Percentiles rank a stretch among this genome's conserved stretches.
Evolutionary conservation across 1,140 invertebrate species (phyloP).

Genomic region (Apocrypta bakeri): DNA sequence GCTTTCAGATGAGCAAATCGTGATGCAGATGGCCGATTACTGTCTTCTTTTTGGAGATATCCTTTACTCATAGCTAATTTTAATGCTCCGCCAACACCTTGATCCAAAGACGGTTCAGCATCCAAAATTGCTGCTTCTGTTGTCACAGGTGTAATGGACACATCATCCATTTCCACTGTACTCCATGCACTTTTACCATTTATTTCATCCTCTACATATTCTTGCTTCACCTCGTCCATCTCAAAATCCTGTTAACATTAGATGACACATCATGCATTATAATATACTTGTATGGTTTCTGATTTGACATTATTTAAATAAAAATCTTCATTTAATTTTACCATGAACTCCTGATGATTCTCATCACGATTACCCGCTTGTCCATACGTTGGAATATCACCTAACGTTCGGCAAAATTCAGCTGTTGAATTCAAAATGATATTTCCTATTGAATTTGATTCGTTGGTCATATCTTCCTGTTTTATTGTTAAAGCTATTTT

Average conservation of each 20-base stretch:
- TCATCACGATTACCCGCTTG: constrained; percentile 91
- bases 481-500: constrained; percentile 69
- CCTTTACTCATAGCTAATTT: constrained; percentile 96
- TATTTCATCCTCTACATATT: constrained; percentile 73
- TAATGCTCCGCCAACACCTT: constrained; percentile 93
- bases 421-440: constrained; percentile 95
- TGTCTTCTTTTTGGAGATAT: constrained; percentile 90
- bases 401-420: constrained; percentile 96
- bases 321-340: constrained; percentile 60
- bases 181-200: constrained; percentile 81
- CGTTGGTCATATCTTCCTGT: constrained; percentile 65
- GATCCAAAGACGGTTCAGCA: constrained; percentile 95
- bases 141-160: constrained; percentile 66
- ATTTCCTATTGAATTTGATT: constrained; percentile 68
- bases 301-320: constrained; percentile 9
- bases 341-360: constrained; percentile 87
- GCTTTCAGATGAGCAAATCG: constrained; percentile 87
- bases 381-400: constrained; percentile 95
- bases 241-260: constrained; percentile 77
- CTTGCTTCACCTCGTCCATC: constrained; percentile 75
- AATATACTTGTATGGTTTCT: background rate
- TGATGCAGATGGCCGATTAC: constrained; percentile 82
- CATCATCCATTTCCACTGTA: constrained; percentile 79
- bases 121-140: constrained; percentile 88
- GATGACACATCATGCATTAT: no score